Evolutionary conservation across 2,888 invertebrate species (phyloP).

Genomic region (Ischnura elegans): DNA sequence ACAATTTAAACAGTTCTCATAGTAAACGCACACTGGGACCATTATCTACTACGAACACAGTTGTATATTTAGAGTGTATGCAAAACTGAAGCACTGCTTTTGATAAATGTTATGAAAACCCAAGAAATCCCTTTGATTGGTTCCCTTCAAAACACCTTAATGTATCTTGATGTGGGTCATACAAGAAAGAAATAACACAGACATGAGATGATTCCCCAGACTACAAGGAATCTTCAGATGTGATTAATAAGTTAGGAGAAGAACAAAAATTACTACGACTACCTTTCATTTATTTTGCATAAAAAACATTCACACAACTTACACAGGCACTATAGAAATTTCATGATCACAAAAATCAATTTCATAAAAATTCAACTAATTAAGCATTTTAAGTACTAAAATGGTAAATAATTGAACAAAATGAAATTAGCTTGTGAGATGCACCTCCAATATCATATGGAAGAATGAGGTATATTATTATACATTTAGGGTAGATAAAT

Average conservation of each 20-base stretch:
- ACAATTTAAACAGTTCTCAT: too few species aligned
- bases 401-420: constrained; percentile 65
- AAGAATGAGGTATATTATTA: constrained; percentile 62
- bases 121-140: too few species aligned
- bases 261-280: background rate
- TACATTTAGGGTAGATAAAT: constrained; percentile 49
- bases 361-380: constrained; percentile 67
- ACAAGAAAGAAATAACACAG: too few species aligned
- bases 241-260: background rate
- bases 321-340: constrained; percentile 64
- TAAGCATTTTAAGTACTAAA: constrained; percentile 66
- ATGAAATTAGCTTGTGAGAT: constrained; percentile 45
- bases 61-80: too few species aligned
- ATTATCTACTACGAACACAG: too few species aligned
- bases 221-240: too few species aligned
- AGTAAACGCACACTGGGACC: too few species aligned
- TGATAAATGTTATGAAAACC: too few species aligned
- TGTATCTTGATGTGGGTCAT: too few species aligned
- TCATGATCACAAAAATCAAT: constrained; percentile 60
- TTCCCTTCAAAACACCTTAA: too few species aligned
- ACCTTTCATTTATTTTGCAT: constrained; percentile 60
- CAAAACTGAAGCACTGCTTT: too few species aligned
- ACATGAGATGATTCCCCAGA: too few species aligned
- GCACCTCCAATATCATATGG: constrained; percentile 40
- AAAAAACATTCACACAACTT: constrained; percentile 66